Evolutionary conservation across 2,888 invertebrate genomes (phyloP), one percentile per base, ranked within the genome.

Genomic region (Caenorhabditis afra): DNA sequence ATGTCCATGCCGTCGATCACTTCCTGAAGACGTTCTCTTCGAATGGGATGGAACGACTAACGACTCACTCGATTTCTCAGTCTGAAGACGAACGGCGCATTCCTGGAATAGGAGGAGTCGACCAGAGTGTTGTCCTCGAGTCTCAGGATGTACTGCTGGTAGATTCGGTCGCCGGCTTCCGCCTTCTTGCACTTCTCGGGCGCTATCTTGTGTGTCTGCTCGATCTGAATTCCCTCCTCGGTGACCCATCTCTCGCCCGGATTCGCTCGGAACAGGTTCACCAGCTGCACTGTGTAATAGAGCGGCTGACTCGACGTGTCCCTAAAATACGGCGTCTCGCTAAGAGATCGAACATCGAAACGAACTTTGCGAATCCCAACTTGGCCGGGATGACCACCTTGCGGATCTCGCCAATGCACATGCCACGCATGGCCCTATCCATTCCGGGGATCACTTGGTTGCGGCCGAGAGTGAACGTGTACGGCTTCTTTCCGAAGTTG

Each of bases 401-500:
- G 11, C 78, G 71, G 16, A 78, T 67, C 37, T 78, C 78, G 12
- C 78, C 78, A 12, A 78, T 62, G 37, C 78, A 78, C 78, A 78
- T 78, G 37, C 78, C 78, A 10, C 78, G 37, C 78, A 78, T 78
- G 4, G 78, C 78, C 35, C 78, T 20, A 45, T 78, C 78, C 78
- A 78, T 78, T 18, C 78, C 78, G n/a, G 78, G 66, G 8, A 78
- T 78, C 57, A 78, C 78, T 39, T 78, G 78, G 35, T 71, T 78
- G 8, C 57, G 18, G 12, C 78, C 78, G 16, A 78, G 37, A 18
- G 78, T 78, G 66, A 78, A 78, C 11, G 78, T 71, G 45, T 81
- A 88, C 83, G 88, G 88, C 70, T 84, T 88, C 75, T 85, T 84
- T 49, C 87, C 87, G 64, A 88, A 88, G 68, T 88, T 88, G 44